Evolutionary conservation across 2,113 vertebrate genomes (phyloP).

Genomic region (Nyctereutes procyonoides): DNA sequence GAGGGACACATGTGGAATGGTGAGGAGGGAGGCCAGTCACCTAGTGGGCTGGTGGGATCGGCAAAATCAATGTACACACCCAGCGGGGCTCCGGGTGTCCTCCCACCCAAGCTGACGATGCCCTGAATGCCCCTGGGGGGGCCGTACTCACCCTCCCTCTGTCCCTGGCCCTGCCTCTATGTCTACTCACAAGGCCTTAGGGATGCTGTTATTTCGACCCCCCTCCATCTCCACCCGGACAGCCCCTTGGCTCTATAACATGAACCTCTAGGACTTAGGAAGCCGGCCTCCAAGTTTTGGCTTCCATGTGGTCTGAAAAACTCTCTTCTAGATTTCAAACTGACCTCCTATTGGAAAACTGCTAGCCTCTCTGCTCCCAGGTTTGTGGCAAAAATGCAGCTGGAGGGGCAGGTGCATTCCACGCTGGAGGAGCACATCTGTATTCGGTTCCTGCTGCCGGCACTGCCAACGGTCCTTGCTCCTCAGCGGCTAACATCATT

Average conservation of each 20-base stretch:
- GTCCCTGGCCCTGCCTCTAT: neutral
- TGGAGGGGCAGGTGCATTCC: neutral
- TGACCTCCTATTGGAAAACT: neutral
- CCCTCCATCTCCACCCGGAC: neutral
- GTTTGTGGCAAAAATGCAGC: neutral
- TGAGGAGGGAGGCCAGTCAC: neutral
- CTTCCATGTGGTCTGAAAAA: neutral
- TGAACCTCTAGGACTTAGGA: neutral
- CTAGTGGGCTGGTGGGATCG: neutral
- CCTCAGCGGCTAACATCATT: neutral
- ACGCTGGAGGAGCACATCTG: neutral
- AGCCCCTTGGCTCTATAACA: neutral
- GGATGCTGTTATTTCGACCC: neutral
- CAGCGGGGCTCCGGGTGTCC: rapidly evolving
- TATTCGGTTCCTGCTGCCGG: neutral
- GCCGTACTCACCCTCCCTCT: neutral
- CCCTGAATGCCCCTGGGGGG: neutral
- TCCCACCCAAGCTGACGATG: neutral
- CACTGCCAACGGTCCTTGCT: neutral
- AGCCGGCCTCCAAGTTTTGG: neutral
- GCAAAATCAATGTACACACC: neutral
- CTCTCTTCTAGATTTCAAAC: neutral
- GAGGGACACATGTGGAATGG: neutral
- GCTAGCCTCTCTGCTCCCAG: neutral
- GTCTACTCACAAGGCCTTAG: neutral